These are phyloP conservation scores for Diaprepes abbreviatus DNA, from an alignment of 2,888 invertebrate genomes.

Conservation along the genomic window DNA sequence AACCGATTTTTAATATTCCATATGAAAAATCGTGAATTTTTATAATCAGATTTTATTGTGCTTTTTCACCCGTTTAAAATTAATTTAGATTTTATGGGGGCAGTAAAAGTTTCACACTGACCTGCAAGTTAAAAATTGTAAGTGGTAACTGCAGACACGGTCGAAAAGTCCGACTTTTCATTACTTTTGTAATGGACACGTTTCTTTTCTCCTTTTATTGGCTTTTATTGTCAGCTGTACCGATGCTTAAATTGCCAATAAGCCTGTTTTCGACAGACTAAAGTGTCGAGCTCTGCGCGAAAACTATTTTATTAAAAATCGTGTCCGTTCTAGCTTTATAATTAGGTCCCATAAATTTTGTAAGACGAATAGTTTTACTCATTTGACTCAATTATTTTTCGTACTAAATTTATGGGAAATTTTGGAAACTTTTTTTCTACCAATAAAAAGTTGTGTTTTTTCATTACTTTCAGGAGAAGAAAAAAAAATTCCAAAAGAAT, in stretches of 20 bases:
- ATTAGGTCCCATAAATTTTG: slow-evolving; percentile 4
- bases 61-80: slow-evolving; percentile 6
- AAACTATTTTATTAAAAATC: slow-evolving; percentile 35
- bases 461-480: no score
- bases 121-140: slow-evolving; percentile 41
- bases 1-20: no score
- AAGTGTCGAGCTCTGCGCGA: slow-evolving; percentile 27
- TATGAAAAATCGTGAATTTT: no score
- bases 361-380: no score
- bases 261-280: slow-evolving; percentile 31
- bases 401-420: no score
- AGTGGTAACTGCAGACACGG: slow-evolving; percentile 30
- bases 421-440: no score
- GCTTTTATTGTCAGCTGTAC: slow-evolving; percentile 49
- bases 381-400: no score
- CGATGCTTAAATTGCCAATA: slow-evolving; percentile 49
- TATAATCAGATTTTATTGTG: not conserved
- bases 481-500: no score
- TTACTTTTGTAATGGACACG: slow-evolving; percentile 49
- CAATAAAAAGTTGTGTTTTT: no score
- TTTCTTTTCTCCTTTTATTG: slow-evolving; percentile 45
- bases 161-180: slow-evolving; percentile 39
- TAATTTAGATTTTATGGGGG: slow-evolving; percentile 30
- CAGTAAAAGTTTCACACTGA: slow-evolving; percentile 39
- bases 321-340: slow-evolving; percentile 4